A percentile compares a stretch with the other conserved stretches of the same genome.
These are phyloP conservation scores for Aphidius colemani DNA, from an alignment of 2,888 invertebrate genomes.

Conservation along the genomic window DNA sequence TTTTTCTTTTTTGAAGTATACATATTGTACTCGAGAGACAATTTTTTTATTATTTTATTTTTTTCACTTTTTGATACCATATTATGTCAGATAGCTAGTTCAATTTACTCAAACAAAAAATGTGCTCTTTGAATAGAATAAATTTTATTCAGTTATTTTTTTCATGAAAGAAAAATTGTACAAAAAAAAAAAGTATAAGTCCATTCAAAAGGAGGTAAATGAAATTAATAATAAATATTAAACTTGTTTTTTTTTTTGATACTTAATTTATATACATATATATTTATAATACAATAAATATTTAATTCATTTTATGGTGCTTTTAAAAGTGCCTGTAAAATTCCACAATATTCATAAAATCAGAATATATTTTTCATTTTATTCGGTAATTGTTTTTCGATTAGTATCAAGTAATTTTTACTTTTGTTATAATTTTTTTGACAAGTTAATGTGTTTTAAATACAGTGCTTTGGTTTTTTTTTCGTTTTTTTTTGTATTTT, in stretches of 20 bases:
- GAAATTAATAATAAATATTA: background rate
- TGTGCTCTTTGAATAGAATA: background rate
- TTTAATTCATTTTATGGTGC: conserved; percentile 37
- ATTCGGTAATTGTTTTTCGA: background rate
- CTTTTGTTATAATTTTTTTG: background rate
- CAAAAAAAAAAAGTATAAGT: background rate
- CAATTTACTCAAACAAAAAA: background rate
- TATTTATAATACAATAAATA: conserved; percentile 41
- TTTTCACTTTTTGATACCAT: too few relatives aligned
- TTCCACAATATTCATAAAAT: conserved; percentile 4
- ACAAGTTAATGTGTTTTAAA: background rate
- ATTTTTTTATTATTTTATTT: too few relatives aligned
- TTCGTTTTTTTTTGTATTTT: background rate
- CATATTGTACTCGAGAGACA: too few relatives aligned
- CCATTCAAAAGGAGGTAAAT: background rate
- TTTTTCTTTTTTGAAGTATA: too few relatives aligned
- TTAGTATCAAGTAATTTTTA: background rate
- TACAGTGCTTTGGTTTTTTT: background rate
- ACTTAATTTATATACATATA: conserved; percentile 44
- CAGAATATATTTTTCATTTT: background rate
- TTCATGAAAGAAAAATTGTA: background rate
- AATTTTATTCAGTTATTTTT: background rate
- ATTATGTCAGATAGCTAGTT: too few relatives aligned
- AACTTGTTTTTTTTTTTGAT: conserved; percentile 28
- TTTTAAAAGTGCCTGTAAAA: conserved; percentile 1